phyloP scores from a whole-genome alignment of 2,888 invertebrate genomes.

The Electrophaes corylata region DNA sequence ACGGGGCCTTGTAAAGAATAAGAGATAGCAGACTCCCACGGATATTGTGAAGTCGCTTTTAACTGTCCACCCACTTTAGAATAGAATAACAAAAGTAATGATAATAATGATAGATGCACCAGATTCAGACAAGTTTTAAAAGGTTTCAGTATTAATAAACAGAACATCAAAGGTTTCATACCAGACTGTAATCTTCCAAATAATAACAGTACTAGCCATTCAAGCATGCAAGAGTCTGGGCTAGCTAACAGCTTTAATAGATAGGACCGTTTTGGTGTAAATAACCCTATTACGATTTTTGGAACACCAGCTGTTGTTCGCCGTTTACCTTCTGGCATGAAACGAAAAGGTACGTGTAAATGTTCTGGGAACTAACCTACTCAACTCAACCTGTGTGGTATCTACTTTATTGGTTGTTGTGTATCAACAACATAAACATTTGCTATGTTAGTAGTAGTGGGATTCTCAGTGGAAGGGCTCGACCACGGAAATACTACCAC shows the following conservation, averaged over 20 bases:
- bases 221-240: conserved; percentile 12
- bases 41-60: conserved; percentile 47
- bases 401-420: conserved; percentile 7
- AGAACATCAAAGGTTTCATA: conserved; percentile 13
- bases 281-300: conserved; percentile 24
- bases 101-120: conserved; percentile 3
- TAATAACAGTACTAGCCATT: conserved; percentile 12
- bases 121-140: conserved; percentile 15
- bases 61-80: conserved; percentile 50
- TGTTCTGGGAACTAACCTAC: conserved; percentile 16
- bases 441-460: no score
- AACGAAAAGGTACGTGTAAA: conserved; percentile 36
- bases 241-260: conserved; percentile 10
- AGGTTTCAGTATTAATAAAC: conserved; percentile 9
- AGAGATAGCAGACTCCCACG: conserved; percentile 48
- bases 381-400: conserved; percentile 15
- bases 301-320: conserved; percentile 42
- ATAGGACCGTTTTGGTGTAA: conserved; percentile 22
- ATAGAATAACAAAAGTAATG: conserved; percentile 30
- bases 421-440: no score
- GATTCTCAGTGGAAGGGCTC: no score
- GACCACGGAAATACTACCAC: no score
- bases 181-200: conserved; percentile 14
- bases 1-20: conserved; percentile 43
- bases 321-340: conserved; percentile 45